phyloP scores from a whole-genome alignment of 2,888 invertebrate species.

The Flexamia atlantica region DNA sequence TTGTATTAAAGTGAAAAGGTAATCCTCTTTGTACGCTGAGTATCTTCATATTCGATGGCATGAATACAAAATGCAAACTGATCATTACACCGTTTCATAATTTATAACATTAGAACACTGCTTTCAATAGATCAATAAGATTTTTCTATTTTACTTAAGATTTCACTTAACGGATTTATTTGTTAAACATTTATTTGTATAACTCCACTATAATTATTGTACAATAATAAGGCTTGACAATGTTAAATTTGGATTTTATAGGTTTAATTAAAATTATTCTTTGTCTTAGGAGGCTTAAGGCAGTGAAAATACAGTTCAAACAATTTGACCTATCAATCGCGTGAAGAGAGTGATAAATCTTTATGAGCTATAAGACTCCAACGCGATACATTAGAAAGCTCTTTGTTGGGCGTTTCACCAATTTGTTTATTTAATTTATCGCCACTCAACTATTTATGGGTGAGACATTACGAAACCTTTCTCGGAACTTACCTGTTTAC shows the following conservation, averaged over 20 bases:
- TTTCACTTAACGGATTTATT: no score
- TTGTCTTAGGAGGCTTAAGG: no score
- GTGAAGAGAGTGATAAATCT: slow-evolving; percentile 15
- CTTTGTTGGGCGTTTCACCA: slow-evolving; percentile 45
- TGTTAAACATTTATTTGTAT: no score
- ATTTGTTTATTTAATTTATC: slow-evolving; percentile 43
- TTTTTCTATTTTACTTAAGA: no score
- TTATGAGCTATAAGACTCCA: slow-evolving; percentile 27
- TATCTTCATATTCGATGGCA: neutral
- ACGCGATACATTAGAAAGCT: slow-evolving; percentile 35
- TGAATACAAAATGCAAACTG: neutral
- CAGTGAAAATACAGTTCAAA: no score
- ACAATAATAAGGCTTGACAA: no score
- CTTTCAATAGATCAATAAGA: no score
- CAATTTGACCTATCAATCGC: slow-evolving; percentile 17
- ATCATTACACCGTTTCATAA: no score
- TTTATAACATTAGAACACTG: no score
- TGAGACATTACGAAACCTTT: neutral
- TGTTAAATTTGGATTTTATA: no score
- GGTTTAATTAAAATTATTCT: no score
- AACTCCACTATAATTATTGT: no score
- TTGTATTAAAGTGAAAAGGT: neutral
- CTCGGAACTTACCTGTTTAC: slow-evolving; percentile 1
- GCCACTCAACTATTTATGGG: slow-evolving; percentile 37
- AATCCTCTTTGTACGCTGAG: neutral